phyloP scores from a whole-genome alignment of 1,140 invertebrate species.

The Drosophila willistoni region DNA sequence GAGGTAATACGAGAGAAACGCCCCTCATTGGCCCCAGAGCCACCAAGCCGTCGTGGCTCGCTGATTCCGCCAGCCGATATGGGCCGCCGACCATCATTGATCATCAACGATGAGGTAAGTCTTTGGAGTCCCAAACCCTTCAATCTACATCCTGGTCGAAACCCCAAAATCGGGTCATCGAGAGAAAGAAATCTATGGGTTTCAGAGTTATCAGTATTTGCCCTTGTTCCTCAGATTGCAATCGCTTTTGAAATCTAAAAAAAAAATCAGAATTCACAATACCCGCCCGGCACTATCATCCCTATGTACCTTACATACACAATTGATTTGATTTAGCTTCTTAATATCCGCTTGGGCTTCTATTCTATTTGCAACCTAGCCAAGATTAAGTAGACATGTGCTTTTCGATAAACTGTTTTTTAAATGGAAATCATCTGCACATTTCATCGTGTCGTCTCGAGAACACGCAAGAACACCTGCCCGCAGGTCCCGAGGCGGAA shows the following conservation, averaged over 20 bases:
- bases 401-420: slow-evolving; percentile 4
- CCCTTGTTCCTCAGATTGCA: slow-evolving; percentile 5
- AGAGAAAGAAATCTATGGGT: neutral
- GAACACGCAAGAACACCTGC: neutral
- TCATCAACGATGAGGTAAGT: slow-evolving; percentile 96
- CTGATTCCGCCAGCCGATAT: slow-evolving; percentile 93
- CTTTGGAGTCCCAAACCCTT: neutral
- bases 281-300: slow-evolving; percentile 1
- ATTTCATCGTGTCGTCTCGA: neutral
- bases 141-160: neutral
- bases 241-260: neutral
- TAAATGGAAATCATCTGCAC: slow-evolving; percentile 1
- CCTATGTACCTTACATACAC: slow-evolving; percentile 4
- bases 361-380: slow-evolving; percentile 11
- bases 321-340: slow-evolving; percentile 5
- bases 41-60: slow-evolving; percentile 91
- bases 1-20: slow-evolving; percentile 92
- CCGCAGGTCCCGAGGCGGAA: no score
- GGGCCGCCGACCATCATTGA: slow-evolving; percentile 92
- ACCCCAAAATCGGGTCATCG: neutral
- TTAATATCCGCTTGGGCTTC: slow-evolving; percentile 5
- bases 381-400: neutral
- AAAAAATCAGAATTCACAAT: neutral
- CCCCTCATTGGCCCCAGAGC: slow-evolving; percentile 89
- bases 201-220: neutral